Evolutionary conservation across 2,113 vertebrate genomes (phyloP), one percentile per base, ranked within the genome.

Genomic region (Phylloscopus trochiloides): DNA sequence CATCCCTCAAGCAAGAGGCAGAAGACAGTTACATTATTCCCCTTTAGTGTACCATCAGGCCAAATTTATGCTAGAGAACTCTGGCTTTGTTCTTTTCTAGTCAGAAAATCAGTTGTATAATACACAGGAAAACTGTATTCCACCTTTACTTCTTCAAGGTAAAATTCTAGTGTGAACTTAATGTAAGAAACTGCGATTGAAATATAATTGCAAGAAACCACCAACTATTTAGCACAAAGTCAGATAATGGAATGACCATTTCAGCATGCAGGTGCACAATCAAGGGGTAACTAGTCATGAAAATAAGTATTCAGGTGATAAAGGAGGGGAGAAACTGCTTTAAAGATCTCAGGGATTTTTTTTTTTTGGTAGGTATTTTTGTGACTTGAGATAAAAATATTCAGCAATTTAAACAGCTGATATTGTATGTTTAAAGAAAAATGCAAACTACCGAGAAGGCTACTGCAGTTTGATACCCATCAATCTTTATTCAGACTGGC

Each of bases 401-500:
- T 91, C 67, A 42, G 55, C 71, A 74, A 88, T n/a, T 88, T 71
- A 48, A 17, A 34, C 9, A 38, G 26, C 84, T 70, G 61, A 15
- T 50, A 22, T 17, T 17, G 15, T 8, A 29, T 24, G 55, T 82
- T 95, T 76, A 63, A 88, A 94, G 43, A 96, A 94, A 95, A 94
- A 88, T 78, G 85, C 95, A 90, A 93, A 93, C 90, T 95, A 78
- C 36, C 0, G 51, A 83, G 58, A 81, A 95, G 42, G 96, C 94
- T 89, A 31, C 65, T 83, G 71, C 67, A 82, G 86, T 92, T 96
- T 91, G 62, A 82, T 79, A 88, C 81, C 91, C 92, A 96, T 94
- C 85, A 91, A 95, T 90, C 88, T 95, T 92, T 96, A 90, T 96
- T 96, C 90, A 85, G 57, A 80, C 51, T 88, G 86, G 92, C 81